These are phyloP conservation scores for Cyrtonyx montezumae DNA, from an alignment of 2,113 vertebrate genomes.

Conservation along the genomic window DNA sequence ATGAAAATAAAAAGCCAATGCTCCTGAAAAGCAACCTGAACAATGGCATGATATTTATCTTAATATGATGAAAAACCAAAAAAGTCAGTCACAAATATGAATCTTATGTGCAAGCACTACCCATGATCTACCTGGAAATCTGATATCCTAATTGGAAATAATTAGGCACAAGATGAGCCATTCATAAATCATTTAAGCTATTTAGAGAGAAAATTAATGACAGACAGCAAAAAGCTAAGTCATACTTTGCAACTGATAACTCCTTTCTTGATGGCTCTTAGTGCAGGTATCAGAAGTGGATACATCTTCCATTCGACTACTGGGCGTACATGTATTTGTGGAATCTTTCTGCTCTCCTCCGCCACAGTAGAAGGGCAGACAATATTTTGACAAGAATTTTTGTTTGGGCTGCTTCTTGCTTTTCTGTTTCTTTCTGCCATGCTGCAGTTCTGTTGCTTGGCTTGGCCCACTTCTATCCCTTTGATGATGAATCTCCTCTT, in stretches of 20 bases:
- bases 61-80: not conserved
- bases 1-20: not conserved
- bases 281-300: accelerated
- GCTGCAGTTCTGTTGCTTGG: accelerated
- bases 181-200: not conserved
- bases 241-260: not conserved
- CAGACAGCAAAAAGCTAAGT: not conserved
- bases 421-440: accelerated
- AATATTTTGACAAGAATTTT: not conserved
- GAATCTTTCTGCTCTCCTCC: not conserved
- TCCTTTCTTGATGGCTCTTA: accelerated
- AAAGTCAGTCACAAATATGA: not conserved
- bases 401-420: not conserved
- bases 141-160: not conserved
- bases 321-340: accelerated
- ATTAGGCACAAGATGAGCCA: not conserved
- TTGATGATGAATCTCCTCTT: not conserved
- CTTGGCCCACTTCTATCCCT: not conserved
- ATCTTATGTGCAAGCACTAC: not conserved
- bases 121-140: not conserved
- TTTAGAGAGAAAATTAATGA: not conserved
- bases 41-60: not conserved
- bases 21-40: not conserved
- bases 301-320: accelerated
- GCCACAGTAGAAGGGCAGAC: not conserved